Percentiles rank a stretch among this genome's conserved stretches.
phyloP scores from a whole-genome alignment of 2,888 invertebrate genomes.

The Druceiella hillmani region DNA sequence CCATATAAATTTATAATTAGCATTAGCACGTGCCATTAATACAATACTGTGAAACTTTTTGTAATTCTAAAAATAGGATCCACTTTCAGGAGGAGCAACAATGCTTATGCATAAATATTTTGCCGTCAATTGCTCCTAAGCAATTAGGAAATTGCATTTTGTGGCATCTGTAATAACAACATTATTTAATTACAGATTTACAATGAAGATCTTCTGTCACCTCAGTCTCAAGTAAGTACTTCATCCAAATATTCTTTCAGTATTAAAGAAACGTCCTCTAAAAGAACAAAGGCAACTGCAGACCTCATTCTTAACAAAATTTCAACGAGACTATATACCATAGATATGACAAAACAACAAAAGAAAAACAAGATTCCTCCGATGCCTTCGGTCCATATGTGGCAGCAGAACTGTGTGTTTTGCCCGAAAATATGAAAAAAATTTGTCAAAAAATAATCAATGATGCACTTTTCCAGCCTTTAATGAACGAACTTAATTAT shows the following conservation, averaged over 20 bases:
- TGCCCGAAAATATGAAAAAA: conserved; percentile 1
- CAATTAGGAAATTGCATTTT: no score
- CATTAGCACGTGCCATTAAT: no score
- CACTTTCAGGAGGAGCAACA: no score
- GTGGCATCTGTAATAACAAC: conserved; percentile 5
- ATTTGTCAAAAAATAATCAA: conserved; percentile 5
- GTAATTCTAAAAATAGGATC: no score
- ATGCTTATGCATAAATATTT: no score
- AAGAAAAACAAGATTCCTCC: conserved; percentile 1
- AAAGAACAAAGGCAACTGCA: conserved; percentile 3
- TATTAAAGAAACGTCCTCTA: not conserved
- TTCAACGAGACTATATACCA: not conserved
- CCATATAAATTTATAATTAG: no score
- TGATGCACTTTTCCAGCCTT: conserved; percentile 6
- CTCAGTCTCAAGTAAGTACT: conserved; percentile 1
- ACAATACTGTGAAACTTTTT: no score
- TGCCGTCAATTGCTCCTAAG: no score
- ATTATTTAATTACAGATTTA: conserved; percentile 6
- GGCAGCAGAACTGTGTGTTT: conserved; percentile 3
- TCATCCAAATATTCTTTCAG: not conserved
- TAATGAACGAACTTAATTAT: conserved; percentile 3
- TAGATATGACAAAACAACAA: conserved; percentile 3
- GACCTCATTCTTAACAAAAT: conserved; percentile 2
- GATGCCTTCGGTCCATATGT: conserved; percentile 5
- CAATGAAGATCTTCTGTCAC: conserved; percentile 1